These are phyloP conservation scores for Mycteria americana DNA, from an alignment of 2,797 vertebrate genomes.

Conservation along the genomic window DNA sequence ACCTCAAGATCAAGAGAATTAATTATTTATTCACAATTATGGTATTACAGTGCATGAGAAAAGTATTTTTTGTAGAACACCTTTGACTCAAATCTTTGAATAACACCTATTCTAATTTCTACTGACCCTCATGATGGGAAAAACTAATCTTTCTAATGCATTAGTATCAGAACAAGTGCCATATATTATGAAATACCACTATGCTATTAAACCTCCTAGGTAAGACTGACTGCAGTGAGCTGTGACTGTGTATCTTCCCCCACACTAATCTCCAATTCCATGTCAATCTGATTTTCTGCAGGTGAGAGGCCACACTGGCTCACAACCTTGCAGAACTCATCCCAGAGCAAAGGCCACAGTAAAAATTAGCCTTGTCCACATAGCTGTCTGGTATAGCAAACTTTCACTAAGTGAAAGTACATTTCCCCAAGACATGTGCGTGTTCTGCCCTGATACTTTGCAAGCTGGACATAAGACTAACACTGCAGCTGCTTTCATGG, in stretches of 20 bases:
- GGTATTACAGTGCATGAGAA: neutral
- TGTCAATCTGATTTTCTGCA: neutral
- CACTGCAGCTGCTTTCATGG: neutral
- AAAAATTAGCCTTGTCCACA: neutral
- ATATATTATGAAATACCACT: neutral
- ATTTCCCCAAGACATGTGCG: neutral
- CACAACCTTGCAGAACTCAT: neutral
- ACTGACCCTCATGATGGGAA: neutral
- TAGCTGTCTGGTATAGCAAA: neutral
- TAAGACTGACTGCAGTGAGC: neutral
- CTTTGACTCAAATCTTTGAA: neutral
- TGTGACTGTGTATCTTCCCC: neutral
- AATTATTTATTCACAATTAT: neutral
- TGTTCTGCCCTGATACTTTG: neutral
- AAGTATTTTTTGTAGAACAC: neutral
- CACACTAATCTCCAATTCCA: neutral
- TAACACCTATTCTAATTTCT: neutral
- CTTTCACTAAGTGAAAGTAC: neutral
- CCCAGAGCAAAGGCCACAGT: neutral
- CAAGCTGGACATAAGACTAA: neutral
- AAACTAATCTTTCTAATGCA: neutral
- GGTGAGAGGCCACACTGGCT: neutral
- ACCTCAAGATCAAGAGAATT: neutral
- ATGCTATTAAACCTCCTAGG: neutral
- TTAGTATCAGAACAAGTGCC: neutral